Conservation (phyloP, 1,140 invertebrate genomes). For the Neotoxoptera formosana region DNA sequence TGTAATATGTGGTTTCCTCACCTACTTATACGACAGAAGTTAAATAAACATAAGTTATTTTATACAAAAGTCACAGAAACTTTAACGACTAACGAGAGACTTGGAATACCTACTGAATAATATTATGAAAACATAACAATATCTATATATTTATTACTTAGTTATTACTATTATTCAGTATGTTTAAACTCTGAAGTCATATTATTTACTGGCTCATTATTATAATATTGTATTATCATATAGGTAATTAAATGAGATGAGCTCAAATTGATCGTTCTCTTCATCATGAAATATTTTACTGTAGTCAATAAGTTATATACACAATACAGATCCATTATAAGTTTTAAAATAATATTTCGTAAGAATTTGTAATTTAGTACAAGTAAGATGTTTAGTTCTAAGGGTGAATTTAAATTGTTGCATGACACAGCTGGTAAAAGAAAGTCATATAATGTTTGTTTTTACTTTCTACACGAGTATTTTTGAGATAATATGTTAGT, state of each 20-base stretch:
- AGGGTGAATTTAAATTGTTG: background rate
- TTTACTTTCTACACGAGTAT: background rate
- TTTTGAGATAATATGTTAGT: background rate
- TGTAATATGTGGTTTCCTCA: background rate
- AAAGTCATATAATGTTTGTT: background rate
- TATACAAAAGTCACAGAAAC: background rate
- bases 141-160: background rate
- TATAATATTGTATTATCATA: too few species aligned
- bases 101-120: background rate
- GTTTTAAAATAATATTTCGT: background rate
- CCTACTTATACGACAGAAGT: background rate
- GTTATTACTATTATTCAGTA: background rate
- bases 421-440: background rate
- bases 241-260: background rate
- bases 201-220: too few species aligned
- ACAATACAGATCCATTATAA: background rate
- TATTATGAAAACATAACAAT: background rate
- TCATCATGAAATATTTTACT: background rate
- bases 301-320: background rate
- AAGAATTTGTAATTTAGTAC: background rate
- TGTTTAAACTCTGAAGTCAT: too few species aligned
- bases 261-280: background rate
- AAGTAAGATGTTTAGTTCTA: background rate
- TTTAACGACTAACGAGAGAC: slow-evolving; percentile 21
- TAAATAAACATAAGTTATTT: background rate